These are phyloP conservation scores for Molossus molossus DNA, from an alignment of 2,797 vertebrate species.

Conservation along the genomic window DNA sequence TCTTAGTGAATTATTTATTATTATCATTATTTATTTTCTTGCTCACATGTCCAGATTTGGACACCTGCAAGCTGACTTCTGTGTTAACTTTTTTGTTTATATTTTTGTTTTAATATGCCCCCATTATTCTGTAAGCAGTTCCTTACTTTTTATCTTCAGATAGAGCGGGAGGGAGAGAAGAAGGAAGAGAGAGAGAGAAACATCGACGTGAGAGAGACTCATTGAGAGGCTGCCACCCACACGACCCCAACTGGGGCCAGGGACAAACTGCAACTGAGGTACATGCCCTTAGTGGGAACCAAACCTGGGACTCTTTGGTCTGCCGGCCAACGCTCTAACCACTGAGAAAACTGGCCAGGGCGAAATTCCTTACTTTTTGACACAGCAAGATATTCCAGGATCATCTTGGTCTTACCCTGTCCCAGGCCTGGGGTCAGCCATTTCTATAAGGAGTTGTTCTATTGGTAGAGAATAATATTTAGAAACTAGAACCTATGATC, in stretches of 20 bases:
- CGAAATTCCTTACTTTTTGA: background rate
- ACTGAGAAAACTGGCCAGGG: too few relatives aligned
- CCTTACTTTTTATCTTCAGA: background rate
- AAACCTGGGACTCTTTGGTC: too few relatives aligned
- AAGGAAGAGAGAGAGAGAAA: too few relatives aligned
- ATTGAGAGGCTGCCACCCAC: too few relatives aligned
- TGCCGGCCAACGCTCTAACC: too few relatives aligned
- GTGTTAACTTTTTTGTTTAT: slow-evolving; percentile 10
- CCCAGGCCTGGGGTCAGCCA: background rate
- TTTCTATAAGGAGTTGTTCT: background rate
- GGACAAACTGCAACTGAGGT: too few relatives aligned
- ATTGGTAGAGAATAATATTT: background rate
- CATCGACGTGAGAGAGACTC: too few relatives aligned
- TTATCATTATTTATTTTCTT: background rate
- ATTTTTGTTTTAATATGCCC: background rate
- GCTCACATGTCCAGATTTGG: background rate
- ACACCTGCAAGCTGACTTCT: background rate
- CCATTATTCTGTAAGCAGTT: background rate
- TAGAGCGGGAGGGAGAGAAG: too few relatives aligned
- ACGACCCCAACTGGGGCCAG: too few relatives aligned
- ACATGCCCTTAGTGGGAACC: too few relatives aligned
- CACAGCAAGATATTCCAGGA: background rate
- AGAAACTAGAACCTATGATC: background rate
- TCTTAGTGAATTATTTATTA: background rate
- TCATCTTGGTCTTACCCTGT: background rate